Evolutionary conservation across 2,797 vertebrate species (phyloP), one percentile per base, ranked within the genome.

Genomic region (Eleutherodactylus coqui): DNA sequence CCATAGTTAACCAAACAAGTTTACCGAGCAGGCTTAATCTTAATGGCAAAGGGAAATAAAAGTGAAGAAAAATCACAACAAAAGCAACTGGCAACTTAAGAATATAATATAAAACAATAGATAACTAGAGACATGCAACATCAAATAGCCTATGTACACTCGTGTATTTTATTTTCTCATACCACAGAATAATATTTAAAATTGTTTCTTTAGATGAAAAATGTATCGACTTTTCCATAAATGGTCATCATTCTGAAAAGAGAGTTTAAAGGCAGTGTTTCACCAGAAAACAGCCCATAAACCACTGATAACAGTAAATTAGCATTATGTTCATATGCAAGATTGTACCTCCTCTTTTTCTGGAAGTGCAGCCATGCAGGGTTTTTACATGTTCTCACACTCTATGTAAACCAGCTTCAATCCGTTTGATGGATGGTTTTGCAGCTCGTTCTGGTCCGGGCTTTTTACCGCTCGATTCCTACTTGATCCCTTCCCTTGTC

Each of bases 1-100:
- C 32, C 38, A 38, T 69, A 69, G 64, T 69, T 69, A 69, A 21
- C 64, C 64, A 69, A 69, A 69, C 32, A 69, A 32, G 38, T 36
- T 38, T 69, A 38, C 64, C 64, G 36, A 7, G 17, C 16, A 69
- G 64, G 64, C 17, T 38, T 38, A 36, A 34, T 34, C 60, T 19
- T 32, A 67, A 67, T 67, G 14, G 32, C 32, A 67, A 34, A 36
- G 13, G 14, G 32, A 34, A 7, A 38, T 36, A 38, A 69, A 60
- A 67, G 27, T 29, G 17, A 13, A 29, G 58, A 67, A 19, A 13
- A 67, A 32, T 34, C 16, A 17, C 32, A 64, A 32, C 16, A 67
- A 67, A 67, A 34, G 62, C 16, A 9, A 27, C 13, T 16, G 32
- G 32, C 4, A 7, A 1, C 5, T 1, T 62, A 4, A 29, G 4